Percentiles rank a stretch among this genome's conserved stretches.
Evolutionary conservation across 1,140 invertebrate genomes (phyloP).

Genomic region (Drosophila tsacasi): DNA sequence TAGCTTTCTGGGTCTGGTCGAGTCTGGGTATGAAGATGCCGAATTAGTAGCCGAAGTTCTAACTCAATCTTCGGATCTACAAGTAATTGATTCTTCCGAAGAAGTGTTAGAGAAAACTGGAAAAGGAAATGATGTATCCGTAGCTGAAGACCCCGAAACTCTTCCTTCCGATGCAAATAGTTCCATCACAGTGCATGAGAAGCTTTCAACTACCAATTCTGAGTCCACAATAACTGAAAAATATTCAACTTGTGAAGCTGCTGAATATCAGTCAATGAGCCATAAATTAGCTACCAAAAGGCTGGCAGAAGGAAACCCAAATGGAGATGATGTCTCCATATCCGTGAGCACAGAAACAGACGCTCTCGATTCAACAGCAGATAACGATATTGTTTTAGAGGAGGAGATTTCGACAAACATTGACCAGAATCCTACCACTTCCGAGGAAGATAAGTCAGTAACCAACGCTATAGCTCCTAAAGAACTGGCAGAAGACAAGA

Average conservation of each 20-base stretch:
- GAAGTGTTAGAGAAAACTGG: neutral
- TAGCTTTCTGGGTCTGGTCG: too few species aligned
- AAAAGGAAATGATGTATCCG: neutral
- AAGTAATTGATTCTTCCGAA: neutral
- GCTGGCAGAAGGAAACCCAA: neutral
- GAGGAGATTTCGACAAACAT: neutral
- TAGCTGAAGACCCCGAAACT: neutral
- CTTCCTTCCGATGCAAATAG: neutral
- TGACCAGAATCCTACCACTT: neutral
- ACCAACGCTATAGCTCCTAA: neutral
- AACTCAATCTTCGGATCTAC: too few species aligned
- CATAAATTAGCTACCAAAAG: neutral
- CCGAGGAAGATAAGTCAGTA: neutral
- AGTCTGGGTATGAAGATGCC: neutral
- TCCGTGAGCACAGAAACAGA: neutral
- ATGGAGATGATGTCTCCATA: neutral
- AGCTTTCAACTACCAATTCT: neutral
- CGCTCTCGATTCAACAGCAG: neutral
- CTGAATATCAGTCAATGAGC: neutral
- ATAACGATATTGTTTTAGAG: neutral
- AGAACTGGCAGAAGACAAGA: neutral
- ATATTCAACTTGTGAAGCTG: neutral
- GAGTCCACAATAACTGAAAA: neutral
- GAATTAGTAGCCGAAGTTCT: neutral
- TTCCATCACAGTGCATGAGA: neutral